Conservation (phyloP, 2,113 vertebrate genomes). For the Nansenia antarctica region DNA sequence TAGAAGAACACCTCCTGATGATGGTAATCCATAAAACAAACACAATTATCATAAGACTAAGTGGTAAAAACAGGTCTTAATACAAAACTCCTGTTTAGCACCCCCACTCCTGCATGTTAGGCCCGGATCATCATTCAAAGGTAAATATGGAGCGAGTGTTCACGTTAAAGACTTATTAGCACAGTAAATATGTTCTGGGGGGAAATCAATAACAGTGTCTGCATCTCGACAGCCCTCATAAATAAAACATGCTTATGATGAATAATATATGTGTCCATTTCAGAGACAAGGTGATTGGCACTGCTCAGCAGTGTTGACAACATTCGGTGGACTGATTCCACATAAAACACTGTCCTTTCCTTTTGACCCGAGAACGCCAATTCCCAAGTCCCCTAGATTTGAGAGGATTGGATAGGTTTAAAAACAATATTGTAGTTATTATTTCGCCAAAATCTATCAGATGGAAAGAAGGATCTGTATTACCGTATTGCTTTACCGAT, state of each 20-base stretch:
- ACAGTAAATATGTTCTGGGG: constrained; percentile 11
- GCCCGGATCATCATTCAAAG: not conserved
- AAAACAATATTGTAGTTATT: too few species aligned
- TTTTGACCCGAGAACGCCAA: not conserved
- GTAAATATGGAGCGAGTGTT: not conserved
- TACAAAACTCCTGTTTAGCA: not conserved
- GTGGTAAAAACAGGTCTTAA: not conserved
- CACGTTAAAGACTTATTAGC: constrained; percentile 23
- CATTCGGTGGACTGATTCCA: not conserved
- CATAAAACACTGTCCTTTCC: not conserved
- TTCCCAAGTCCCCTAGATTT: too few species aligned
- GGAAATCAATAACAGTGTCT: constrained; percentile 23
- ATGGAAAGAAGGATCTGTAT: too few species aligned
- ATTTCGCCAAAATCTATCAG: too few species aligned
- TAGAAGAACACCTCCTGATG: not conserved
- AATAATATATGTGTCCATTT: constrained; percentile 8
- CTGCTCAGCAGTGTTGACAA: not conserved
- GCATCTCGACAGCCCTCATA: constrained; percentile 3
- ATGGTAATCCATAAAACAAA: not conserved
- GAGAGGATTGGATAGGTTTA: too few species aligned
- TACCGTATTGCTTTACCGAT: too few species aligned
- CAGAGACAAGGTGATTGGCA: not conserved
- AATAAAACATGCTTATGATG: constrained; percentile 19
- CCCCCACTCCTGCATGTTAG: not conserved
- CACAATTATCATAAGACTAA: not conserved